phyloP scores from a whole-genome alignment of 2,797 vertebrate genomes.

The Chelon auratus region DNA sequence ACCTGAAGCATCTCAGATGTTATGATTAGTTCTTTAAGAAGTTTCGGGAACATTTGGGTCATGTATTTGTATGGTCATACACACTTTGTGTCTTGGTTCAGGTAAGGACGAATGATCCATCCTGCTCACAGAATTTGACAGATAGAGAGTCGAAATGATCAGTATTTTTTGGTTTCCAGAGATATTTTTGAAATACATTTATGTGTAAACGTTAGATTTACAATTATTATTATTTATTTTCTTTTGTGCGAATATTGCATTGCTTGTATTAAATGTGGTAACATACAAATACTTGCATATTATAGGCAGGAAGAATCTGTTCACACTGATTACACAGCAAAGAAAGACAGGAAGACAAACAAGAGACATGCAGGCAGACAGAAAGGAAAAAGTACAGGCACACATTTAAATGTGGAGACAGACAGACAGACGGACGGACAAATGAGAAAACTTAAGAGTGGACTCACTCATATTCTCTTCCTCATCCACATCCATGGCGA shows the following conservation, averaged over 20 bases:
- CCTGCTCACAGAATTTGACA: background rate
- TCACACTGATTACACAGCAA: constrained; percentile 71
- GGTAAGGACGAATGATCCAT: constrained; percentile 23
- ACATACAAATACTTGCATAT: background rate
- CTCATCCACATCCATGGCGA: constrained; percentile 93
- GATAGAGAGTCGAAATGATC: background rate
- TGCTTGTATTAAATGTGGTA: constrained; percentile 6
- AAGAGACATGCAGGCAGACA: constrained; percentile 47
- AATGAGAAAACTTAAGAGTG: background rate
- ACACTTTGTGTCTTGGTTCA: constrained; percentile 11
- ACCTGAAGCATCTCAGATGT: constrained; percentile 50
- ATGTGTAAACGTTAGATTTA: background rate
- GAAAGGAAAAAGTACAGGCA: constrained; percentile 38
- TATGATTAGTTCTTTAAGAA: constrained; percentile 48
- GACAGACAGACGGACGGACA: constrained; percentile 12
- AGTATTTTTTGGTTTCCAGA: background rate
- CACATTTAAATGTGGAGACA: constrained; percentile 22
- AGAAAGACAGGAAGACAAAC: constrained; percentile 30
- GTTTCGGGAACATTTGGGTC: constrained; percentile 9
- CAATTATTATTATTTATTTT: background rate
- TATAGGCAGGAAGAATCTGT: constrained; percentile 4
- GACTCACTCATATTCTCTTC: constrained; percentile 99
- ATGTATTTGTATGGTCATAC: background rate
- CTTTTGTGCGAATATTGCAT: background rate
- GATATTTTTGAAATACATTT: background rate